Evolutionary conservation across 1,140 invertebrate species (phyloP), one percentile per base, ranked within the genome.

Genomic region (Ladona fulva): DNA sequence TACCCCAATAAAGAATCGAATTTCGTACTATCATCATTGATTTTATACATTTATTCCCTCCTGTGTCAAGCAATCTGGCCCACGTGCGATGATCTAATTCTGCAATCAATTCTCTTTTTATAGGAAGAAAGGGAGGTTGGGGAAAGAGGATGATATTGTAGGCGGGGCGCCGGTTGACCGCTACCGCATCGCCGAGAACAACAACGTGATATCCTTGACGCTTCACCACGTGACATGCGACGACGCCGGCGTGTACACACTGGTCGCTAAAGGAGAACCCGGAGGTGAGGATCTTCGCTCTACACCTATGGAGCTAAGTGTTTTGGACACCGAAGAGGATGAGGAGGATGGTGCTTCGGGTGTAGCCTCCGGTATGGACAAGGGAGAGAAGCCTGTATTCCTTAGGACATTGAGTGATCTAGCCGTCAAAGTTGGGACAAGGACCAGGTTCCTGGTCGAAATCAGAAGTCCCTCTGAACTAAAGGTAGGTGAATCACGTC

Each of bases 351-450:
- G 78, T 19, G 66, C 75, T n/a, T 66, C 42, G 14, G 59, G 42
- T 74, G 44, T 25, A 14, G 22, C 44, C 76, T 59, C 74, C 44
- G 29, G 76, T 77, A 22, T 75, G 14, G 80, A 44, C 78, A 24
- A 83, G 85, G 89, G 89, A 77, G 91, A 91, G 80, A 91, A 91
- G n/a, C 93, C 93, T 0, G 84, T 89, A 44, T 95, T 95, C 83
- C 84, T 94, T 10, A 87, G 93, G 77, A 87, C 92, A 78, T 87
- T 96, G 8, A 91, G 90, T 79, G 93, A 95, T 84, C 88, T 94
- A 7, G 91, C 92, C 0, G 93, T 94, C 29, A 95, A 95, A 87
- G 93, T 96, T 81, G 94, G 94, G 78, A 93, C 94, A 6, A 87
- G 93, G 80, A 93, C 93, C 0, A 88, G 94, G 79, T 92, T 95